Evolutionary conservation across 2,888 invertebrate species (phyloP).

Genomic region (Netelia melanura): DNA sequence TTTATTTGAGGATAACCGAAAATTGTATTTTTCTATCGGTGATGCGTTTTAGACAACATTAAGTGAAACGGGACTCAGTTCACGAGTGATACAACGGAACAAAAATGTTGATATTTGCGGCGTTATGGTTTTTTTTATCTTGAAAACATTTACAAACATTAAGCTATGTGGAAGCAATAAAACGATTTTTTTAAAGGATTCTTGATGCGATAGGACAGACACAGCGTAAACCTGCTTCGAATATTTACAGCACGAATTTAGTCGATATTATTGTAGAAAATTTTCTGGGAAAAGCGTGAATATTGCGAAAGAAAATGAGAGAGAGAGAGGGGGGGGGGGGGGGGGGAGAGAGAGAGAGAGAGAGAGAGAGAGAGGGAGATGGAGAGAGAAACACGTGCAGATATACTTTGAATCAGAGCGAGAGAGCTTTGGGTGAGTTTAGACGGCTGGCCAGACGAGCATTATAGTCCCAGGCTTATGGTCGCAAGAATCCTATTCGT

Average conservation of each 20-base stretch:
- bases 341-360: not conserved
- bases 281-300: conserved; percentile 41
- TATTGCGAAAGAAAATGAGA: not conserved
- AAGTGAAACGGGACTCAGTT: not conserved
- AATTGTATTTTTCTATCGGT: not conserved
- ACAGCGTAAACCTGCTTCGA: conserved; percentile 26
- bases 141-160: conserved; percentile 29
- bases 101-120: conserved; percentile 47
- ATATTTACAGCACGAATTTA: conserved; percentile 21
- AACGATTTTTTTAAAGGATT: conserved; percentile 41
- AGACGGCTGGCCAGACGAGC: conserved; percentile 55
- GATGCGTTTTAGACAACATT: not conserved
- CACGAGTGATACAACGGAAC: conserved; percentile 13
- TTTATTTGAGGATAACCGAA: not conserved
- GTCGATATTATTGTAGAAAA: conserved; percentile 41
- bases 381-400: conserved; percentile 35
- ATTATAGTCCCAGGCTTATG: conserved; percentile 1
- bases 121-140: conserved; percentile 24
- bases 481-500: conserved; percentile 37
- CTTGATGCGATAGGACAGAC: conserved; percentile 20
- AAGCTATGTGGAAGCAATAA: conserved; percentile 29
- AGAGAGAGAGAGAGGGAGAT: no score
- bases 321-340: not conserved
- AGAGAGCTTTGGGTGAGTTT: conserved; percentile 48
- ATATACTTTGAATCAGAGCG: conserved; percentile 26